These are phyloP conservation scores for Sminthurides bifidus DNA, from an alignment of 1,140 invertebrate genomes.

Conservation along the genomic window DNA sequence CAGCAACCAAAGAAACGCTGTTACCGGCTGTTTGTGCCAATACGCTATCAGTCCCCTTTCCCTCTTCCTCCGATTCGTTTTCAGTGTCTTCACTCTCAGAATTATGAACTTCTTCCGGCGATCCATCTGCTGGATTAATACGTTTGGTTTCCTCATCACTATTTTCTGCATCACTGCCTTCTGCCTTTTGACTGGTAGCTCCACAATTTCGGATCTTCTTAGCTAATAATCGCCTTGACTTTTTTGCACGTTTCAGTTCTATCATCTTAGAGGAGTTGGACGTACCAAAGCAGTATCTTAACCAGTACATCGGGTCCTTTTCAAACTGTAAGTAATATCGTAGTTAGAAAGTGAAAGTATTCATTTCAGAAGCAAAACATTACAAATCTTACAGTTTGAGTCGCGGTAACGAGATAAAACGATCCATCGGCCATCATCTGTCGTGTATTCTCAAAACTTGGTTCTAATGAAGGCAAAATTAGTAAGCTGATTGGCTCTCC, in stretches of 20 bases:
- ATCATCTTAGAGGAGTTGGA: neutral
- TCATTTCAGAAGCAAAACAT: neutral
- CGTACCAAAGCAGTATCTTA: constrained; percentile 20
- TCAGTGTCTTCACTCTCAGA: neutral
- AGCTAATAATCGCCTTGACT: neutral
- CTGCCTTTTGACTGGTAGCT: neutral
- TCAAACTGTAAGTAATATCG: constrained; percentile 7
- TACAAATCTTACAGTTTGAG: neutral
- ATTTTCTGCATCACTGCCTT: neutral
- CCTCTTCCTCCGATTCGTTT: neutral
- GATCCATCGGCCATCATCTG: neutral
- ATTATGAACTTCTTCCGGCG: neutral
- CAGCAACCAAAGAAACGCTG: too few species aligned
- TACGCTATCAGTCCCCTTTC: too few species aligned
- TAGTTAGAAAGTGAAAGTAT: neutral
- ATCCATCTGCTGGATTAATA: neutral
- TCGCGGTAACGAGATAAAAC: neutral
- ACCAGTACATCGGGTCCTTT: constrained; percentile 10
- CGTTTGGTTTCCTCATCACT: neutral
- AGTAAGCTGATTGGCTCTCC: neutral
- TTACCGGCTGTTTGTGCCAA: too few species aligned
- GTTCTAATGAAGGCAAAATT: constrained; percentile 2
- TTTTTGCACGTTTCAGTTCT: neutral
- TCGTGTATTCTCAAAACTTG: neutral
- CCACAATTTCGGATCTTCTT: too few species aligned